Evolutionary conservation across 1,140 invertebrate genomes (phyloP).

Genomic region (Drosophila sechellia): DNA sequence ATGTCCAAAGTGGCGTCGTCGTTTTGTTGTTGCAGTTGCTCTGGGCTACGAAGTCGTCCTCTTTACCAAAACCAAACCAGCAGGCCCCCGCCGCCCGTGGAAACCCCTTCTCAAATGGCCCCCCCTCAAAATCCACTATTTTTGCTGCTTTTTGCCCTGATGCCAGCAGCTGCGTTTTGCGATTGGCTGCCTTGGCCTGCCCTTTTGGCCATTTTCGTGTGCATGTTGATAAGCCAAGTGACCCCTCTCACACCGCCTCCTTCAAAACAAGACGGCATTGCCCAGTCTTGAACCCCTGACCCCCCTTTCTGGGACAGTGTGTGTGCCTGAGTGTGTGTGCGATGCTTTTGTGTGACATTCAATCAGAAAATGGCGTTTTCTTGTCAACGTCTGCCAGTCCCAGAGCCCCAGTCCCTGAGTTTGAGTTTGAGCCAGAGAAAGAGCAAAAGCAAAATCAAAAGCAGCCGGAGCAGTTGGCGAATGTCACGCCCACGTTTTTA

Average conservation of each 20-base stretch:
- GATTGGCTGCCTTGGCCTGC: constrained; percentile 75
- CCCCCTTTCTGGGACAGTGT: not conserved
- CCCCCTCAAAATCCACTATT: constrained; percentile 5
- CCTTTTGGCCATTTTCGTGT: constrained; percentile 77
- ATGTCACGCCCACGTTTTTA: constrained; percentile 62
- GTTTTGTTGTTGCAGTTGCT: constrained; percentile 49
- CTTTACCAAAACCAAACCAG: not conserved
- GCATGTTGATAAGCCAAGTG: constrained; percentile 79
- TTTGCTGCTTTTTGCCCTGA: constrained; percentile 51
- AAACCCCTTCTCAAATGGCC: not conserved
- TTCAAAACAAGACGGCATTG: constrained; percentile 25
- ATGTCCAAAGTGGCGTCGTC: constrained; percentile 71
- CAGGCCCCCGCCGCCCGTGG: not conserved
- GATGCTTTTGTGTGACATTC: constrained; percentile 78
- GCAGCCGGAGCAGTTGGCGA: constrained; percentile 25
- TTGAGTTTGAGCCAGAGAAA: constrained; percentile 19
- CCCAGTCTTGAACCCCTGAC: constrained; percentile 23
- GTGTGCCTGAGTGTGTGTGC: constrained; percentile 3
- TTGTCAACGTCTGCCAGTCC: constrained; percentile 78
- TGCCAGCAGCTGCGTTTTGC: constrained; percentile 65
- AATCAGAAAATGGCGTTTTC: constrained; percentile 84
- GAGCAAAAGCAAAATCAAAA: not conserved
- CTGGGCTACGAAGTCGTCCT: constrained; percentile 53
- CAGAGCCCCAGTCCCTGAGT: constrained; percentile 24
- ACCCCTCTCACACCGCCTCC: constrained; percentile 1